Evolutionary conservation across 2,797 vertebrate genomes (phyloP).

Genomic region (Acestrorhynchus altus): DNA sequence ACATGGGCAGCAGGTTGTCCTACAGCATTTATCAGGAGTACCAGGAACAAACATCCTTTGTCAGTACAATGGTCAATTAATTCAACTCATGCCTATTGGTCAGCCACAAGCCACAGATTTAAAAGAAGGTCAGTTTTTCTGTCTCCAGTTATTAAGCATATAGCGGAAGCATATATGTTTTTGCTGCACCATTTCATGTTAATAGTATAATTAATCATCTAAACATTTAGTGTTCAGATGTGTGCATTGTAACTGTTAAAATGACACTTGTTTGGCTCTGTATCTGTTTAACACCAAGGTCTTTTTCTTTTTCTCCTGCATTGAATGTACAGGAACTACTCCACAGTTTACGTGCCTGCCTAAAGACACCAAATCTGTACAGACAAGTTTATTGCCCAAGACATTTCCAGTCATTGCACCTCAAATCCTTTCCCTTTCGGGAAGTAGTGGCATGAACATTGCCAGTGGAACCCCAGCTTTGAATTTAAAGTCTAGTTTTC

Average conservation of each 20-base stretch:
- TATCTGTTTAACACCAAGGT: neutral
- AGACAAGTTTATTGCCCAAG: neutral
- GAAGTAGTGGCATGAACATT: slow-evolving; percentile 26
- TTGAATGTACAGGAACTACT: slow-evolving; percentile 21
- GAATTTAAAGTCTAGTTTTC: slow-evolving; percentile 75
- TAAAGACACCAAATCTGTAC: neutral
- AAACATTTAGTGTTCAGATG: neutral
- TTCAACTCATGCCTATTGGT: slow-evolving; percentile 45
- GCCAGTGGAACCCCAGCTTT: slow-evolving; percentile 67
- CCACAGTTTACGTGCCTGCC: slow-evolving; percentile 1
- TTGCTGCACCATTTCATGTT: too few relatives aligned
- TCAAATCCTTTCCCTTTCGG: slow-evolving; percentile 57
- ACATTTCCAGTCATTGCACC: neutral
- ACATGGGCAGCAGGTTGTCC: slow-evolving; percentile 52
- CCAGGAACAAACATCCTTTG: slow-evolving; percentile 44
- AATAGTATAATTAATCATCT: neutral
- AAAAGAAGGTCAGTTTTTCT: slow-evolving; percentile 34
- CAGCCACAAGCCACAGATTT: neutral
- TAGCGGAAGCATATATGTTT: too few relatives aligned
- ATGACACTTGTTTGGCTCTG: neutral
- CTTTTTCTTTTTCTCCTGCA: neutral
- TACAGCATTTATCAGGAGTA: slow-evolving; percentile 41
- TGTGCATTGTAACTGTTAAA: too few relatives aligned
- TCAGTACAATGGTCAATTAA: slow-evolving; percentile 54
- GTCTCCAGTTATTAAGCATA: neutral